These are phyloP conservation scores for Podarcis cretensis DNA, from an alignment of 2,113 vertebrate species.

Conservation along the genomic window DNA sequence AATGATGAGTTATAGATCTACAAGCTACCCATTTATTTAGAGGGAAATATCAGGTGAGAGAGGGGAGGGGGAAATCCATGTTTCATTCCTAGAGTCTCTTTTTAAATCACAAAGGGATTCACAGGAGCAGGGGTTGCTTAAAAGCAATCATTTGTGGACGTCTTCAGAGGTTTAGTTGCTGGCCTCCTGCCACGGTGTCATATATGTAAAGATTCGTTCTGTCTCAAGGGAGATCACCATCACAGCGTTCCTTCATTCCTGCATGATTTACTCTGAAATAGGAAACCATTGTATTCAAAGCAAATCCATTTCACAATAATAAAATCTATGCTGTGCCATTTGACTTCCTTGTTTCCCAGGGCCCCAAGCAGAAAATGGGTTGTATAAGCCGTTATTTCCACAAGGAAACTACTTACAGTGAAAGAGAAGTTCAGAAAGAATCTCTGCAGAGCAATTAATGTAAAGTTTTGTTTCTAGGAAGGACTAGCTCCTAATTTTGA, in stretches of 20 bases:
- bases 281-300: slow-evolving; percentile 24
- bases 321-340: slow-evolving; percentile 19
- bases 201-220: slow-evolving; percentile 37
- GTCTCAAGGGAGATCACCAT: slow-evolving; percentile 30
- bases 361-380: not conserved
- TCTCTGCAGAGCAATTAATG: slow-evolving; percentile 32
- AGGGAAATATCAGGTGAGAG: slow-evolving; percentile 26
- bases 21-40: slow-evolving; percentile 18
- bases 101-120: slow-evolving; percentile 36
- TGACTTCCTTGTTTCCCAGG: slow-evolving; percentile 22
- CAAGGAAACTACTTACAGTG: slow-evolving; percentile 18
- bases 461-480: slow-evolving; percentile 52
- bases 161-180: slow-evolving; percentile 34
- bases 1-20: slow-evolving; percentile 16
- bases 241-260: not conserved
- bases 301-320: slow-evolving; percentile 36
- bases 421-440: not conserved
- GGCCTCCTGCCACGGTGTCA: slow-evolving; percentile 35
- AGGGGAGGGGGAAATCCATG: slow-evolving; percentile 6
- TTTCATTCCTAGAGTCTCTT: slow-evolving; percentile 30
- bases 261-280: slow-evolving; percentile 25
- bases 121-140: slow-evolving; percentile 11
- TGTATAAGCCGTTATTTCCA: not conserved
- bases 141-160: slow-evolving; percentile 37
- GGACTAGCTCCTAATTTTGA: slow-evolving; percentile 66